phyloP scores from a whole-genome alignment of 1,140 invertebrate genomes.

The Conus ventricosus region DNA sequence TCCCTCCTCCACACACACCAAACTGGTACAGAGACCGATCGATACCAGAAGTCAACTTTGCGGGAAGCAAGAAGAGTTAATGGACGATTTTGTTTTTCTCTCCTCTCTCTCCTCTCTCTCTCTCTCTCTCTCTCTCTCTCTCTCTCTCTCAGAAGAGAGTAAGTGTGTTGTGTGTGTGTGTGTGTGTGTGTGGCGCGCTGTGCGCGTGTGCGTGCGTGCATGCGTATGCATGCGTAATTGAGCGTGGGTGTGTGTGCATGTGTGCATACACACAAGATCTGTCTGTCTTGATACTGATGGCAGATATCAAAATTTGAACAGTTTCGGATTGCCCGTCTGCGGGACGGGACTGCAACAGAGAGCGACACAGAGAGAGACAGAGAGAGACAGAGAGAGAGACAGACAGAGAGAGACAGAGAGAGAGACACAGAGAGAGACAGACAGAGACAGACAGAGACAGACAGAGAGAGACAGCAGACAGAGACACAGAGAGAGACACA shows the following conservation, averaged over 20 bases:
- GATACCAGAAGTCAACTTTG: not conserved
- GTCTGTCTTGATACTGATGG: no score
- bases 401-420: no score
- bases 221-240: no score
- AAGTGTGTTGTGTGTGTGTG: no score
- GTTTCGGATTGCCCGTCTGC: no score
- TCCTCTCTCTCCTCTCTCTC: not conserved
- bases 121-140: not conserved
- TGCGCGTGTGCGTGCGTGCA: no score
- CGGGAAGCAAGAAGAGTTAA: not conserved
- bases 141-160: no score
- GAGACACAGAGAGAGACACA: not conserved
- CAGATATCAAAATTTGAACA: no score
- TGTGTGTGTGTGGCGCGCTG: no score
- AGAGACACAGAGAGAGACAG: not conserved
- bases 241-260: no score
- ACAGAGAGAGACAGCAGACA: slow-evolving; percentile 15
- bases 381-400: not conserved
- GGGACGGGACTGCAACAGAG: not conserved
- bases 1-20: not conserved
- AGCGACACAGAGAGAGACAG: not conserved
- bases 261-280: no score
- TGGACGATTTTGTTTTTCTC: not conserved
- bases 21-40: not conserved
- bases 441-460: not conserved